Evolutionary conservation across 2,797 vertebrate genomes (phyloP), one percentile per base, ranked within the genome.

Genomic region (Denticeps clupeoides): DNA sequence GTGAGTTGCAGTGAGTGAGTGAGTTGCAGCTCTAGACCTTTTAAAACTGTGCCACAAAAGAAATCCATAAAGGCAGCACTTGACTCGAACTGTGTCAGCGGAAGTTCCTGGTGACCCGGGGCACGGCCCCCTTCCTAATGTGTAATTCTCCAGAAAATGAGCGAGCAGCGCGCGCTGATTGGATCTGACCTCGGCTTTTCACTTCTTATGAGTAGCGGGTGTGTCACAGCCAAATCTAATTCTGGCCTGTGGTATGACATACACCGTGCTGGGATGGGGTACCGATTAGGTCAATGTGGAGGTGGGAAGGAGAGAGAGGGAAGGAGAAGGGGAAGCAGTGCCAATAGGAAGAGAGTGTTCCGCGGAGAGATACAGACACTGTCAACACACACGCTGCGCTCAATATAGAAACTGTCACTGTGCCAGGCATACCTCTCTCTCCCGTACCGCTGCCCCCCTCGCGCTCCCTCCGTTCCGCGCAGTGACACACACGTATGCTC

Each of bases 341-440:
- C 79, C 79, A 80, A 77, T 70, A 80, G 78, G 79, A 80, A 83
- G 77, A 78, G 80, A 78, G 74, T 81, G 80, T 82, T 82, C 79
- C 80, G 81, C 64, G 37, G 70, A 70, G 67, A 74, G 79, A 79
- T 79, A 77, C 70, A 80, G 75, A 79, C 72, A 73, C 73, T 78
- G 77, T 82, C 79, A 83, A 80, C 80, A 80, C 75, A 74, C n/a
- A n/a, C 76, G 76, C 67, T 73, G 74, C 16, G 75, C 81, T 73
- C 76, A 80, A 82, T 82, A 81, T 83, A 85, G 81, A 76, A 70
- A 57, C 75, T 79, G 79, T 81, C 77, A 81, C 74, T 60, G 50
- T 38, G 77, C 81, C 77, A 81, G 67, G 68, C 75, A 71, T 75
- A 60, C 47, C 68, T 72, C 70, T 68, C 69, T 53, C 40, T 33